phyloP scores from a whole-genome alignment of 2,797 vertebrate genomes.

The Parotocinclus haroldoi region DNA sequence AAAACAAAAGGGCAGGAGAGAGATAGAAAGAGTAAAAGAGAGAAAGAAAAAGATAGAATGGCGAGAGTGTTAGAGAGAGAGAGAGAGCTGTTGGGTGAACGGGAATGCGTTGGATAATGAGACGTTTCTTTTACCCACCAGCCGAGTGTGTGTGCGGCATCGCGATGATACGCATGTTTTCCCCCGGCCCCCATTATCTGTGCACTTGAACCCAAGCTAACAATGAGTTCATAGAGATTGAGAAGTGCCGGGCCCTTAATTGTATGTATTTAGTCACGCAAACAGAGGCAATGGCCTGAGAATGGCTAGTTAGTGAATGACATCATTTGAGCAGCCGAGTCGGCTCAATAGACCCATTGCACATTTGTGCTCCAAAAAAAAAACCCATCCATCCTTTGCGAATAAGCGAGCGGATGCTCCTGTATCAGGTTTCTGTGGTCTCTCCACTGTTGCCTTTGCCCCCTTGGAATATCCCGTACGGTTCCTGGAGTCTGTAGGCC shows the following conservation, averaged over 20 bases:
- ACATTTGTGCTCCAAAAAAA: conserved; percentile 64
- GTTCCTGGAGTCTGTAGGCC: too few species aligned
- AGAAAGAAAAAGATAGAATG: conserved; percentile 35
- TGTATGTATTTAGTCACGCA: conserved; percentile 99
- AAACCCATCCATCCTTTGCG: conserved; percentile 38
- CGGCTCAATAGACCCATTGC: conserved; percentile 86
- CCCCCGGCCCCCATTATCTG: conserved; percentile 95
- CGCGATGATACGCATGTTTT: conserved; percentile 82
- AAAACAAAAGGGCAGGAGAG: conserved; percentile 49
- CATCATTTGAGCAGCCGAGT: conserved; percentile 89
- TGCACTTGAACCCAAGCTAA: conserved; percentile 98
- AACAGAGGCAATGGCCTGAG: conserved; percentile 98
- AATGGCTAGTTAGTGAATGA: conserved; percentile 96
- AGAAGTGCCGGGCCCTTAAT: conserved; percentile 96
- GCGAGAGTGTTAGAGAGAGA: too few species aligned
- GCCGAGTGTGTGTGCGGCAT: conserved; percentile 68
- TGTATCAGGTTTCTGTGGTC: too few species aligned
- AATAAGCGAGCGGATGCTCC: conserved; percentile 30
- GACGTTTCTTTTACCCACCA: conserved; percentile 85
- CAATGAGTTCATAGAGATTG: conserved; percentile 98
- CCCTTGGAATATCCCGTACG: too few species aligned
- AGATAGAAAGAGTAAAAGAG: conserved; percentile 50
- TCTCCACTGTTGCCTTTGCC: too few species aligned
- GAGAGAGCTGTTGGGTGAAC: conserved; percentile 69
- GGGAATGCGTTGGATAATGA: conserved; percentile 81